Evolutionary conservation across 2,113 vertebrate species (phyloP).

Genomic region (Sialia sialis): DNA sequence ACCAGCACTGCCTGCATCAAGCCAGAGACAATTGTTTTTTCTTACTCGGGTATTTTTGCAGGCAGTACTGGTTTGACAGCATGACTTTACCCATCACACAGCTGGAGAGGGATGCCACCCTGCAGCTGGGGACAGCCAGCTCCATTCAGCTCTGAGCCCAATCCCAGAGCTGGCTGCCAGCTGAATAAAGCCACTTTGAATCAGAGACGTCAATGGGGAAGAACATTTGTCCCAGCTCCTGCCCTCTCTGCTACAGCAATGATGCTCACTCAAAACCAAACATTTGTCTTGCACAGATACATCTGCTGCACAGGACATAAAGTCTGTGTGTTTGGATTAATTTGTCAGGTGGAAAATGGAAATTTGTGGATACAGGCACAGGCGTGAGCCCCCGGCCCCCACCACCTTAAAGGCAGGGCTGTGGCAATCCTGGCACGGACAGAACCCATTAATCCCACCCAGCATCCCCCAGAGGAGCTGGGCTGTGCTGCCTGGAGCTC

Average conservation of each 20-base stretch:
- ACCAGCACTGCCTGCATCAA: neutral
- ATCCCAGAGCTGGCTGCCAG: neutral
- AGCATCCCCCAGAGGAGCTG: neutral
- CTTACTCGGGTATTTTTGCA: neutral
- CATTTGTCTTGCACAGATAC: neutral
- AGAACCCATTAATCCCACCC: neutral
- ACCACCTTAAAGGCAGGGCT: neutral
- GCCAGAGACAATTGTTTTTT: fast-evolving
- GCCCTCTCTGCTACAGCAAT: neutral
- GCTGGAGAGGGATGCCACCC: neutral
- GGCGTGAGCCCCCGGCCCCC: fast-evolving
- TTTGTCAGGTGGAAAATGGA: neutral
- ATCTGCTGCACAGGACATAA: neutral
- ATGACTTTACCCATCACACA: neutral
- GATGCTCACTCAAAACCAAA: neutral
- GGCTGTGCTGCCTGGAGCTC: neutral
- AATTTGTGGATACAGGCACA: neutral
- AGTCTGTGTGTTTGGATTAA: neutral
- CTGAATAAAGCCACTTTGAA: neutral
- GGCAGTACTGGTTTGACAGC: neutral
- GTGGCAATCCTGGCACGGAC: neutral
- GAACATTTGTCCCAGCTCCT: neutral
- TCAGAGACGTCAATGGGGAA: neutral
- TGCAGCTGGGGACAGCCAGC: neutral
- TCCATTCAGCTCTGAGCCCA: neutral